Percentiles rank a stretch among this genome's conserved stretches.
phyloP scores from a whole-genome alignment of 2,888 invertebrate genomes.

The Portevinia maculata region DNA sequence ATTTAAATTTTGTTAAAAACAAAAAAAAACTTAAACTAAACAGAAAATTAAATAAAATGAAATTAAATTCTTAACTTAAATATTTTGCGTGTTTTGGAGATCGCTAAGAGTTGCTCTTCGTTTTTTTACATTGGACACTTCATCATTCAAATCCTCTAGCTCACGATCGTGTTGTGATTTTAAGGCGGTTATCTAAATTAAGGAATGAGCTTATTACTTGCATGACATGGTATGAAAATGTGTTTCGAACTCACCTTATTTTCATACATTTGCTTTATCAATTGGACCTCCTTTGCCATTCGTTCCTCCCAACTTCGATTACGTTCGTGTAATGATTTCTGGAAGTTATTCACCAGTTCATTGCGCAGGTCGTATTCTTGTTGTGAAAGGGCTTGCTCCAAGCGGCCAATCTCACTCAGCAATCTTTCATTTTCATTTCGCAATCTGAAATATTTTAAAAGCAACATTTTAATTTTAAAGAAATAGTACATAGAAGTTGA shows the following conservation, averaged over 20 bases:
- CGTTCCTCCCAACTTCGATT: conserved; percentile 76
- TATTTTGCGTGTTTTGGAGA: conserved; percentile 24
- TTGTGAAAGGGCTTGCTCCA: conserved; percentile 66
- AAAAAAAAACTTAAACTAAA: too few species aligned
- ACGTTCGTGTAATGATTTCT: conserved; percentile 75
- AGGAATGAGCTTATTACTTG: not conserved
- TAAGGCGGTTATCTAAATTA: conserved; percentile 50
- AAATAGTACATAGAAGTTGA: not conserved
- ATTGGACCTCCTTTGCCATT: too few species aligned
- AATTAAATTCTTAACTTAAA: too few species aligned
- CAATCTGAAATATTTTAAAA: conserved; percentile 44
- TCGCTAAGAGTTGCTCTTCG: conserved; percentile 55
- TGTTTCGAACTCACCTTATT: conserved; percentile 75
- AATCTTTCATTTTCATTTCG: too few species aligned
- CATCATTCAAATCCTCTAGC: too few species aligned
- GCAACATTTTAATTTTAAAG: not conserved
- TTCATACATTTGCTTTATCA: too few species aligned
- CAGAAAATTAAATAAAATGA: too few species aligned
- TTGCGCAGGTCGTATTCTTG: conserved; percentile 79
- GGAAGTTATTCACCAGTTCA: conserved; percentile 78
- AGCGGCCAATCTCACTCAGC: too few species aligned
- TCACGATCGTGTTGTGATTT: conserved; percentile 57
- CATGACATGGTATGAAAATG: conserved; percentile 35
- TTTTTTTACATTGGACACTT: too few species aligned
- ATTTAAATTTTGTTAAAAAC: too few species aligned